Percentiles rank a stretch among this genome's conserved stretches.
Evolutionary conservation across 2,113 vertebrate species (phyloP).

Genomic region (Corythaeola cristata): DNA sequence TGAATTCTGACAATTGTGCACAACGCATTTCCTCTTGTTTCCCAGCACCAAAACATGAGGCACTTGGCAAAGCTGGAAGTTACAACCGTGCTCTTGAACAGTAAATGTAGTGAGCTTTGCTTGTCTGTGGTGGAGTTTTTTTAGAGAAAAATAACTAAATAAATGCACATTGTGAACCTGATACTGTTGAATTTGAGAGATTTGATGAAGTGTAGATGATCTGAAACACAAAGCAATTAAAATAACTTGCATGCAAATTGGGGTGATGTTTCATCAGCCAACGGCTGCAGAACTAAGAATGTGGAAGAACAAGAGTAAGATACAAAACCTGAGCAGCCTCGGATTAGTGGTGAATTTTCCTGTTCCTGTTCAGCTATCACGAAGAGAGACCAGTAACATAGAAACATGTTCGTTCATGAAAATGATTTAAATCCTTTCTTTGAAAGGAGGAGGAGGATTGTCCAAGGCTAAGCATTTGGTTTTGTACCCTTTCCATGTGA

Average conservation of each 20-base stretch:
- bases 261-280: background rate
- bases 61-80: background rate
- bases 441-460: background rate
- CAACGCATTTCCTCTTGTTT: background rate
- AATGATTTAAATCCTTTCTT: background rate
- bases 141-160: background rate
- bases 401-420: background rate
- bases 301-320: background rate
- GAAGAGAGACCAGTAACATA: background rate
- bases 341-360: background rate
- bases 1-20: background rate
- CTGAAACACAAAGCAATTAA: background rate
- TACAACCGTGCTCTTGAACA: fast-evolving
- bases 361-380: background rate
- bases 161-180: background rate
- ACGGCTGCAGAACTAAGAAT: background rate
- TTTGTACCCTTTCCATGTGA: background rate
- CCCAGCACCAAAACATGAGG: background rate
- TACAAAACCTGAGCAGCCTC: background rate
- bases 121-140: background rate
- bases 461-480: background rate
- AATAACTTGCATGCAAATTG: background rate
- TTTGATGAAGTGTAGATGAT: background rate
- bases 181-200: background rate
- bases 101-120: background rate